Evolutionary conservation across 2,888 invertebrate species (phyloP).

Genomic region (Chydorus sphaericus): DNA sequence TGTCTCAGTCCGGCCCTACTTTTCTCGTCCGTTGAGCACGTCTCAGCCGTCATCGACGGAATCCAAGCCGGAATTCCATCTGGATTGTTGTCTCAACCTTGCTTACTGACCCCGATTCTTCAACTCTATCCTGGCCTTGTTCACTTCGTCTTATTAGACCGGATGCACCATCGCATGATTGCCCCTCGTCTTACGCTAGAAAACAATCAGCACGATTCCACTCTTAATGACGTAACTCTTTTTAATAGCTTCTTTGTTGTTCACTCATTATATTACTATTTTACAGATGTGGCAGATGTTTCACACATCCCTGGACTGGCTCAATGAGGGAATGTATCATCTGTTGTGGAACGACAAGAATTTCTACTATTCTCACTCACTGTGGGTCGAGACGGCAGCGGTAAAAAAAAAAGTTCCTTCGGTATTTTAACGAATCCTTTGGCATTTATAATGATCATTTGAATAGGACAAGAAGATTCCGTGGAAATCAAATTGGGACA

Average conservation of each 20-base stretch:
- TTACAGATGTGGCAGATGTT: constrained; percentile 7
- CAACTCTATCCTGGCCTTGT: constrained; percentile 1
- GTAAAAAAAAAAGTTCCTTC: neutral
- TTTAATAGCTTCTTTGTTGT: neutral
- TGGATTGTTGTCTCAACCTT: neutral
- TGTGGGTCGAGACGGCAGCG: neutral
- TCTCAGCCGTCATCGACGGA: neutral
- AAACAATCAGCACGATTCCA: neutral
- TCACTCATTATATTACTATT: neutral
- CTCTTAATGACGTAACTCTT: neutral
- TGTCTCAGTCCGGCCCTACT: neutral
- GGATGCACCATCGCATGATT: constrained; percentile 4
- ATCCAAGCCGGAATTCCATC: neutral
- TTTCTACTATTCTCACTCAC: constrained; percentile 5
- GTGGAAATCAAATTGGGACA: constrained; percentile 1
- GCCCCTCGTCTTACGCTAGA: neutral
- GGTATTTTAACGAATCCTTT: neutral
- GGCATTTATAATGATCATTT: neutral
- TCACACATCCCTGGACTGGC: constrained; percentile 9
- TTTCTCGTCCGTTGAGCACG: neutral
- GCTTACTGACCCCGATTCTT: constrained; percentile 1
- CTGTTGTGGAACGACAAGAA: constrained; percentile 10
- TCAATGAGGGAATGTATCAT: neutral
- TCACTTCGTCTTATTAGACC: constrained; percentile 7
- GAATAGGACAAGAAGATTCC: neutral